Base-by-base conservation (phyloP, 2,888 invertebrate species). In the Acanthosoma haemorrhoidale region DNA sequence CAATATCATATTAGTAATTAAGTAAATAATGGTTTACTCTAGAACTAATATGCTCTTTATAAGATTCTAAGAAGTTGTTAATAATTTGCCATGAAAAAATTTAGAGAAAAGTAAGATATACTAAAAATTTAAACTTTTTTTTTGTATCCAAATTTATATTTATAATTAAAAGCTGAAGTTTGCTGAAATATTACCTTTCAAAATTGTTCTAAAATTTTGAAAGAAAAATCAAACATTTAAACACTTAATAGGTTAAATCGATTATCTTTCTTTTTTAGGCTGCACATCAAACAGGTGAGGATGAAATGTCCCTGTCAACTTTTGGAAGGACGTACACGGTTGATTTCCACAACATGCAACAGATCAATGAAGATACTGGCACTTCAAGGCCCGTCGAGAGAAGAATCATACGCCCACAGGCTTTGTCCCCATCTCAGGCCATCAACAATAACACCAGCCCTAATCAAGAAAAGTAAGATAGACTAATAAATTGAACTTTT, bases 301-400 rank as follows among this genome's bases (percentile, higher is more conserved):
- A 97, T 79, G 97, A 97, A 81, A 92, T 96, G 76, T 92, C 92
- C 79, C 85, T 98, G 75, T 92, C 91, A 70, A 92, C 95, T 67
- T 85, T 94, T 79, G 96, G 96, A 66, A 87, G 95, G 76, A 94
- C 95, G 2, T 97, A 96, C 82, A 95, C 96, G 1, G 90, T 98
- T 75, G 97, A 98, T 83, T 92, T 98, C 78, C 91, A 94, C 79
- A 90, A 94, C 76, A 95, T 97, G 96, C 96, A 96, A 81, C 96
- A 98, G 84, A 93, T 97, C 75, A 98, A 97, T 81, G 97, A 98
- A 83, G 96, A 96, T 80, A 94, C 96, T 0, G 97, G 97, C 73
- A 95, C 94, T 31, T 91, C 95, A 36, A 84, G 96, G 58, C 90
- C 94, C 41, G 94, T 98, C 74, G 96, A 96, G 80, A 87, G 94